Evolutionary conservation across 2,797 vertebrate genomes (phyloP).

Genomic region (Acanthurus tractus): DNA sequence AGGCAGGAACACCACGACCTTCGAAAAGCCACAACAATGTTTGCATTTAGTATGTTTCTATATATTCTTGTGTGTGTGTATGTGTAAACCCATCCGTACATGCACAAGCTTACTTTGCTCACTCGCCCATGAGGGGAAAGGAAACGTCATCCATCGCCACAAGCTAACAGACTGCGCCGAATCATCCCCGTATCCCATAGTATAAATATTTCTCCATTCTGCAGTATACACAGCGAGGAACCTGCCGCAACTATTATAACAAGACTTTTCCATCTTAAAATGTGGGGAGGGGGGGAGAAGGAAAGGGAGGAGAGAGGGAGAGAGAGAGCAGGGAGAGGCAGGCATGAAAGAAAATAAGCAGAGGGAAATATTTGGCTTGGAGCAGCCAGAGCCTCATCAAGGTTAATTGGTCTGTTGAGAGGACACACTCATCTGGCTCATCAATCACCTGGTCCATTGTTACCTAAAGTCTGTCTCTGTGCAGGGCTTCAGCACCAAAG

Average conservation of each 20-base stretch:
- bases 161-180: slow-evolving; percentile 54
- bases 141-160: slow-evolving; percentile 67
- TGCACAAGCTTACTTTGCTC: not conserved
- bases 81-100: slow-evolving; percentile 15
- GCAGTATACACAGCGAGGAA: slow-evolving; percentile 58
- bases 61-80: slow-evolving; percentile 2
- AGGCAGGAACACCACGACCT: slow-evolving; percentile 72
- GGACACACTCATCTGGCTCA: slow-evolving; percentile 80
- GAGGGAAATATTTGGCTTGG: slow-evolving; percentile 83
- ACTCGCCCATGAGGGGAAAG: slow-evolving; percentile 31
- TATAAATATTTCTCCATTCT: slow-evolving; percentile 76
- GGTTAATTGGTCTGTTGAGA: slow-evolving; percentile 89
- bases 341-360: slow-evolving; percentile 69
- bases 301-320: not conserved
- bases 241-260: slow-evolving; percentile 71
- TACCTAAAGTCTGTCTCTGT: slow-evolving; percentile 67
- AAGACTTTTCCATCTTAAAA: slow-evolving; percentile 70
- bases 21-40: slow-evolving; percentile 56
- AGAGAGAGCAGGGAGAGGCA: slow-evolving; percentile 8
- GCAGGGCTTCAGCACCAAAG: slow-evolving; percentile 38
- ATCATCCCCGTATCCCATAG: slow-evolving; percentile 46
- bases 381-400: slow-evolving; percentile 85
- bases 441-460: slow-evolving; percentile 83
- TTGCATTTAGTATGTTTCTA: slow-evolving; percentile 30
- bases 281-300: slow-evolving; percentile 26